Conservation (phyloP, 2,797 vertebrate species). For the Alectoris magna region DNA sequence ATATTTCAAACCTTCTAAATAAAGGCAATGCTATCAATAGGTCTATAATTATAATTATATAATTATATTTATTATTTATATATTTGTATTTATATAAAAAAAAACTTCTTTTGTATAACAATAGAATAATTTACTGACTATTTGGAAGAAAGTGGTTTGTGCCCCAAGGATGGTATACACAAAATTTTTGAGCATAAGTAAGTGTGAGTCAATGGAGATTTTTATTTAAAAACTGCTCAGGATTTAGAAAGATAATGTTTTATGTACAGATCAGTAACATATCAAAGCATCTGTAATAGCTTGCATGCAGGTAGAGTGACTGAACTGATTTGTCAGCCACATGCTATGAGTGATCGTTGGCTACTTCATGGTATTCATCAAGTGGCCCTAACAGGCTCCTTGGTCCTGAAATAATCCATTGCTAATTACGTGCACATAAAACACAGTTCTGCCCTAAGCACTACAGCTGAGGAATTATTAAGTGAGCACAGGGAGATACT, state of each 20-base stretch:
- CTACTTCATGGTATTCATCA: background rate
- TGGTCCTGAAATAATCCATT: background rate
- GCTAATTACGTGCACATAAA: background rate
- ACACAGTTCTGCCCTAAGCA: background rate
- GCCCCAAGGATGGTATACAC: background rate
- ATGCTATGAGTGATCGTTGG: background rate
- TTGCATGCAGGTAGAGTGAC: background rate
- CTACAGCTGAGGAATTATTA: background rate
- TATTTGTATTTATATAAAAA: no score
- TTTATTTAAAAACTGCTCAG: background rate
- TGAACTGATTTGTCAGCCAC: background rate
- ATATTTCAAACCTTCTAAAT: background rate
- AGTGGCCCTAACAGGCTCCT: background rate
- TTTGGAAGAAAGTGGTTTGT: conserved; percentile 6
- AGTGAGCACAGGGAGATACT: background rate
- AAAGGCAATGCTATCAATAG: background rate
- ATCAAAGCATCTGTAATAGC: background rate
- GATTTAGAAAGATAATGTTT: background rate
- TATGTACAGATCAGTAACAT: background rate
- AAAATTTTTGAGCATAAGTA: background rate
- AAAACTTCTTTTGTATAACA: background rate
- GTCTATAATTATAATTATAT: conserved; percentile 1
- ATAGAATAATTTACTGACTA: background rate
- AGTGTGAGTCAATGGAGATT: background rate
- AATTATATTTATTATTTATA: no score